These are phyloP conservation scores for Noctuana brunneofusca DNA, from an alignment of 2,888 invertebrate species.

Conservation along the genomic window DNA sequence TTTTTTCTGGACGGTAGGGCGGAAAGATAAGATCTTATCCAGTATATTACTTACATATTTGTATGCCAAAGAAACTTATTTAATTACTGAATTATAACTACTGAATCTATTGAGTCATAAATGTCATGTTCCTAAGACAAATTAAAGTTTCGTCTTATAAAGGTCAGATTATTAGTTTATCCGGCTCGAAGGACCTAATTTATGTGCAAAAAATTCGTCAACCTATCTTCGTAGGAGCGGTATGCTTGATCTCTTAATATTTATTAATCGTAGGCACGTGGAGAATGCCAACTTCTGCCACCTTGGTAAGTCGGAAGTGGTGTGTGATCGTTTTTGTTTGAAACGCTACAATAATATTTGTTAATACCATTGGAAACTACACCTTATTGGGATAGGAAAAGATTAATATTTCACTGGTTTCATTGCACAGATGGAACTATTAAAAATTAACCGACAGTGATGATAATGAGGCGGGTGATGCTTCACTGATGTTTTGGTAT, in stretches of 20 bases:
- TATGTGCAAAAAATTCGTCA: constrained; percentile 3
- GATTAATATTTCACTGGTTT: constrained; percentile 10
- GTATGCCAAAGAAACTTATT: no score
- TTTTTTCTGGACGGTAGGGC: no score
- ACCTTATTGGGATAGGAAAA: constrained; percentile 2
- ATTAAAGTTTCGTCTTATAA: no score
- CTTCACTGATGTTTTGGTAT: constrained; percentile 42
- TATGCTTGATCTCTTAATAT: constrained; percentile 39
- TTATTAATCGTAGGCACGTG: constrained; percentile 42
- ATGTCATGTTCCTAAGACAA: no score
- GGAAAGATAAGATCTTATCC: no score
- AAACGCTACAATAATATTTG: neutral
- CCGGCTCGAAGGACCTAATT: neutral
- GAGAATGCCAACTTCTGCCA: constrained; percentile 39
- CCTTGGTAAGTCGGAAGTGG: constrained; percentile 23
- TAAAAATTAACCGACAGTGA: constrained; percentile 22
- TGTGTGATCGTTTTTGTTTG: constrained; percentile 35
- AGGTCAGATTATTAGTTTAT: no score
- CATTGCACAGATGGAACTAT: neutral
- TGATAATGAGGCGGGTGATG: constrained; percentile 47
- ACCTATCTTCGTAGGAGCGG: constrained; percentile 28
- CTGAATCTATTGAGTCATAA: no score
- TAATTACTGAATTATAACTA: no score
- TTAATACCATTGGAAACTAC: neutral
- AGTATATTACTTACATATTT: no score